Evolutionary conservation across 2,113 vertebrate genomes (phyloP), one percentile per base, ranked within the genome.

Genomic region (Coptodon rendalli): DNA sequence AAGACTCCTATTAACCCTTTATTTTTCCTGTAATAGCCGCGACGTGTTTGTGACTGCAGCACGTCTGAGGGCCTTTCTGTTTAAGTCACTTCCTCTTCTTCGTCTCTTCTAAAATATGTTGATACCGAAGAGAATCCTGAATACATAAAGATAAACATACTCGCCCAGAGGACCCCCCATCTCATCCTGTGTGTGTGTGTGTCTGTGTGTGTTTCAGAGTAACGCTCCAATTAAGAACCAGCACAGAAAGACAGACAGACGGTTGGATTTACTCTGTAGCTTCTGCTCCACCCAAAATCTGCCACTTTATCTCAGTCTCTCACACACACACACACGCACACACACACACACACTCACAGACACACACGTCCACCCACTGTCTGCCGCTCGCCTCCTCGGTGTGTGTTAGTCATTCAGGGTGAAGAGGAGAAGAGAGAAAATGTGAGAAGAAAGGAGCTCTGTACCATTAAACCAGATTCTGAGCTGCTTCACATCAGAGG

Each of bases 401-500:
- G 73, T 76, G 80, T 7, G 82, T 91, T 76, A 89, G 85, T 91
- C 87, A 91, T 9, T 83, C 53, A 19, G 52, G 45, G 13, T 48
- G 85, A 76, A 17, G 83, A 87, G 31, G 29, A 88, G 81, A 63
- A n/a, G 66, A 80, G 48, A 85, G 34, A 52, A 66, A 57, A 84
- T 81, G 91, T 85, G 81, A 50, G 22, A 53, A 40, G 27, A 38
- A 38, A 57, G 56, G 5, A 81, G 76, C 73, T 81, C 13, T 76
- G 16, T 40, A 2, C 34, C 14, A 8, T 13, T 86, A 14, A 13
- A 14, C 52, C 4, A 59, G 36, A 76, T 43, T 6, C 11, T 13
- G 82, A 2, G 63, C 34, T 73, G 19, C 48, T 52, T 27, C 53
- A 14, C 38, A 43, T 43, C n/a, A 24, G 12, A 14, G 12, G 4